phyloP scores from a whole-genome alignment of 2,797 vertebrate species.

The Hoplostethus mediterraneus region DNA sequence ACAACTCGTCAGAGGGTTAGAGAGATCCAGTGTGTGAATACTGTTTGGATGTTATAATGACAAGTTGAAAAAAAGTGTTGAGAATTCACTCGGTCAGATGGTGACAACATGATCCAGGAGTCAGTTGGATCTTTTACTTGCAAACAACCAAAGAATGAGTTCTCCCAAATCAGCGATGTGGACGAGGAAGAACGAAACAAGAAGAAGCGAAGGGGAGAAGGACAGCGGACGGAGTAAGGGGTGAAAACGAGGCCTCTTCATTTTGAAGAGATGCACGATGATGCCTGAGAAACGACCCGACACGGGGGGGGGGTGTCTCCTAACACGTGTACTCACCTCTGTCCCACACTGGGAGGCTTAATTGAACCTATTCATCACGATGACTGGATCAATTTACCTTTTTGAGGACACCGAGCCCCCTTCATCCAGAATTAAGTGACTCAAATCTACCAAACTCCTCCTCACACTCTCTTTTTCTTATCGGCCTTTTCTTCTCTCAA shows the following conservation, averaged over 20 bases:
- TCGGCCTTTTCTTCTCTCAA: slow-evolving; percentile 15
- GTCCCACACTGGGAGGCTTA: slow-evolving; percentile 50
- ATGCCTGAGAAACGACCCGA: slow-evolving; percentile 49
- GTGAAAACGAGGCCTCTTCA: slow-evolving; percentile 21
- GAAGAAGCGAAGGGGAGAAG: background rate
- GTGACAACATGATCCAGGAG: background rate
- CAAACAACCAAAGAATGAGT: background rate
- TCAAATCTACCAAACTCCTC: slow-evolving; percentile 48
- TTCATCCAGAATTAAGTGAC: slow-evolving; percentile 59
- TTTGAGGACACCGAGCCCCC: slow-evolving; percentile 41
- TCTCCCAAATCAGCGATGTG: background rate
- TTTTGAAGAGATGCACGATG: slow-evolving; percentile 36
- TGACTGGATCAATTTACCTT: slow-evolving; percentile 71
- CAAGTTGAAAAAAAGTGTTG: background rate
- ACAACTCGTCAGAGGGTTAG: too few relatives aligned
- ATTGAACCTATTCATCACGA: slow-evolving; percentile 73
- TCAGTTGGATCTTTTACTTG: background rate
- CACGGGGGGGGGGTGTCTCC: slow-evolving; percentile 33
- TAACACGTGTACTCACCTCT: slow-evolving; percentile 53
- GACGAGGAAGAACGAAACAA: background rate
- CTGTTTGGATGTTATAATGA: background rate
- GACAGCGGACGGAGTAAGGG: background rate
- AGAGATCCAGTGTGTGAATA: background rate
- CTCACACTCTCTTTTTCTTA: slow-evolving; percentile 17
- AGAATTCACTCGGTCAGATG: background rate